A percentile compares a stretch with the other conserved stretches of the same genome.
These are phyloP conservation scores for Gymnoscopelus microlampas DNA, from an alignment of 2,797 vertebrate genomes.

Conservation along the genomic window DNA sequence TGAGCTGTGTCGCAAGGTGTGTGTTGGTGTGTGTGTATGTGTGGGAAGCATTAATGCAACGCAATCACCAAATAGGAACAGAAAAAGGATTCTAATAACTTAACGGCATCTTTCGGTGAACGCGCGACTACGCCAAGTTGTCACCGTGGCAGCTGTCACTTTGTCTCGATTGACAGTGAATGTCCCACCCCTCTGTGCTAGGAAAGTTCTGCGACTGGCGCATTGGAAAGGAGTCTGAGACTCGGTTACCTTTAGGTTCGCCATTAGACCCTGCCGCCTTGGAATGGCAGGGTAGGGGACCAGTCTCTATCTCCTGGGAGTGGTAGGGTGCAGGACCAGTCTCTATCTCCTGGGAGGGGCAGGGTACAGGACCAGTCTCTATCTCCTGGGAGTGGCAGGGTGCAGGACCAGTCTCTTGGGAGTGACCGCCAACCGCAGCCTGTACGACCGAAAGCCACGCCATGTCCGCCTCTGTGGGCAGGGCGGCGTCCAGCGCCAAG, in stretches of 20 bases:
- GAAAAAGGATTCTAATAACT: constrained; percentile 36
- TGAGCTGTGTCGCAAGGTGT: constrained; percentile 17
- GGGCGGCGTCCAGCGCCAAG: constrained; percentile 60
- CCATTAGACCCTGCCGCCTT: constrained; percentile 28
- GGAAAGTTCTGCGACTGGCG: constrained; percentile 29
- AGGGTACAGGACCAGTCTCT: constrained; percentile 2
- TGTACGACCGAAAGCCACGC: constrained; percentile 47
- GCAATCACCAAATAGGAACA: constrained; percentile 33
- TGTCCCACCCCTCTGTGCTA: constrained; percentile 46
- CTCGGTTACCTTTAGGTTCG: constrained; percentile 22
- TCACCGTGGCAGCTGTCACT: constrained; percentile 56
- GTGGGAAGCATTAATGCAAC: constrained; percentile 4
- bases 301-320: constrained; percentile 29
- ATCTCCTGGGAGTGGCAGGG: constrained; percentile 28
- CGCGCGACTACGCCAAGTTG: constrained; percentile 63
- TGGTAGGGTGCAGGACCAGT: constrained; percentile 8
- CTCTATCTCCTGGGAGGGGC: constrained; percentile 26
- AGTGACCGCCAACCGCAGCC: constrained; percentile 5
- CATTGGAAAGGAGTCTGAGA: constrained; percentile 33
- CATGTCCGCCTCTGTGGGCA: constrained; percentile 42
- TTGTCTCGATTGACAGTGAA: constrained; percentile 48
- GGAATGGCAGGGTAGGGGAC: constrained; percentile 2
- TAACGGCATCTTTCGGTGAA: neutral
- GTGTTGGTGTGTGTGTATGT: neutral
- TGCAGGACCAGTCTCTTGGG: constrained; percentile 7